These are phyloP conservation scores for Bambusicola thoracicus DNA, from an alignment of 2,113 vertebrate species.

Conservation along the genomic window DNA sequence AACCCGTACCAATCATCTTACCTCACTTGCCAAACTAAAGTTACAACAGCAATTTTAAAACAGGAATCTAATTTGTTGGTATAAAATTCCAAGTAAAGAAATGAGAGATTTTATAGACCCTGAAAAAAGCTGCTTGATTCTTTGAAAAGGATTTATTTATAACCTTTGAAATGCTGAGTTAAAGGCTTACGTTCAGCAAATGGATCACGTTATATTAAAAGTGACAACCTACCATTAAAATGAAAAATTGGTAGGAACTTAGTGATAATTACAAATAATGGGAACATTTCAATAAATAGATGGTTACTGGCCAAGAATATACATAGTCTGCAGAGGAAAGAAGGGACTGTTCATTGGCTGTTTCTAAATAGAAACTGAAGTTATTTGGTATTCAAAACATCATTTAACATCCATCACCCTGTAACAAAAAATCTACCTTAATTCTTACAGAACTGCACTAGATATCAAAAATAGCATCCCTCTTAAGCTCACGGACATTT, in stretches of 20 bases:
- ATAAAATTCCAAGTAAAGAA: slow-evolving; percentile 14
- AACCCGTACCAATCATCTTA: background rate
- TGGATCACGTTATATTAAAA: slow-evolving; percentile 64
- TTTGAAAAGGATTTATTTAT: slow-evolving; percentile 63
- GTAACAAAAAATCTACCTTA: background rate
- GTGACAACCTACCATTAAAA: slow-evolving; percentile 69
- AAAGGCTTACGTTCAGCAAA: slow-evolving; percentile 56
- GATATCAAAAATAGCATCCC: background rate
- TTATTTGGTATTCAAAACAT: slow-evolving; percentile 60
- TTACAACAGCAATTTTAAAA: background rate
- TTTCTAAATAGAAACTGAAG: slow-evolving; percentile 23
- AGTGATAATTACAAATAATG: slow-evolving; percentile 69
- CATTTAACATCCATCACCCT: slow-evolving; percentile 32
- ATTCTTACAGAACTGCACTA: background rate
- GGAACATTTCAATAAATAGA: slow-evolving; percentile 61
- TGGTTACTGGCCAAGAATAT: slow-evolving; percentile 64
- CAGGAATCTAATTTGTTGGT: slow-evolving; percentile 26
- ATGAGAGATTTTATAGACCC: slow-evolving; percentile 21
- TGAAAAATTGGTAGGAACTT: slow-evolving; percentile 66
- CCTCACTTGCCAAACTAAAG: slow-evolving; percentile 3
- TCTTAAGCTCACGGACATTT: background rate
- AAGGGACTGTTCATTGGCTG: slow-evolving; percentile 42
- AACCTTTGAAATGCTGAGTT: background rate
- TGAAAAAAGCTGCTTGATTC: slow-evolving; percentile 11
- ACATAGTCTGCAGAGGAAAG: slow-evolving; percentile 58